Evolutionary conservation across 2,888 invertebrate genomes (phyloP).

Genomic region (Pristionchus japonicus): DNA sequence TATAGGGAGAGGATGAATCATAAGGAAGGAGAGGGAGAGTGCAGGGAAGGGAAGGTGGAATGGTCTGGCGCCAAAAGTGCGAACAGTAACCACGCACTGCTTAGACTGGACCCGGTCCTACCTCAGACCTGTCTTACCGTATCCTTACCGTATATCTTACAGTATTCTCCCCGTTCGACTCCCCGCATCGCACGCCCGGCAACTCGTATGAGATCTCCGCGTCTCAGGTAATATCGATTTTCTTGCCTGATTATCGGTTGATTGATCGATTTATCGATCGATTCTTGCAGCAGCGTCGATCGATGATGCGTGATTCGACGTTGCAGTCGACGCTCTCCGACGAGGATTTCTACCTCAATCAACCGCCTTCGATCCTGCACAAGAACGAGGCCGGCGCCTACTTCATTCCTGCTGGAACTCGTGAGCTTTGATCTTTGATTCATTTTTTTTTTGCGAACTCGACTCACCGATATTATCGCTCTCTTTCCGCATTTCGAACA

Average conservation of each 20-base stretch:
- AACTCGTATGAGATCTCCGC: slow-evolving; percentile 44
- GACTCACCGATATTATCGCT: too few relatives aligned
- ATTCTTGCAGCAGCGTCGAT: slow-evolving; percentile 24
- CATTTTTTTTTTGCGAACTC: not conserved
- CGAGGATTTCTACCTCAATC: slow-evolving; percentile 46
- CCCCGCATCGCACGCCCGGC: not conserved
- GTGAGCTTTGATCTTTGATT: slow-evolving; percentile 50
- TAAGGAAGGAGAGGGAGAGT: slow-evolving; percentile 12
- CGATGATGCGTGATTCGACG: slow-evolving; percentile 32
- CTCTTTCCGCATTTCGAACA: too few relatives aligned
- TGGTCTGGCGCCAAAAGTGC: slow-evolving; percentile 33
- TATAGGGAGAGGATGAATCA: slow-evolving; percentile 38
- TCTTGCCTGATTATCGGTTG: not conserved
- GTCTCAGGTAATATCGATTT: not conserved
- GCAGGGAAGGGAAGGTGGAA: slow-evolving; percentile 1
- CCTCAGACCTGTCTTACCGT: not conserved
- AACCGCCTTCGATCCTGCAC: slow-evolving; percentile 52
- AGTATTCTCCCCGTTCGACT: slow-evolving; percentile 26
- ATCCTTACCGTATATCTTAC: not conserved
- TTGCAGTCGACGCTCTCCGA: slow-evolving; percentile 20
- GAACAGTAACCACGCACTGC: not conserved
- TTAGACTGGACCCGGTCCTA: not conserved
- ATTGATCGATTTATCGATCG: not conserved
- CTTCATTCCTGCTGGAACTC: slow-evolving; percentile 61
- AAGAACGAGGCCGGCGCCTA: slow-evolving; percentile 64